Base-by-base conservation (phyloP, 2,797 vertebrate genomes). In the Apogon talboti region DNA sequence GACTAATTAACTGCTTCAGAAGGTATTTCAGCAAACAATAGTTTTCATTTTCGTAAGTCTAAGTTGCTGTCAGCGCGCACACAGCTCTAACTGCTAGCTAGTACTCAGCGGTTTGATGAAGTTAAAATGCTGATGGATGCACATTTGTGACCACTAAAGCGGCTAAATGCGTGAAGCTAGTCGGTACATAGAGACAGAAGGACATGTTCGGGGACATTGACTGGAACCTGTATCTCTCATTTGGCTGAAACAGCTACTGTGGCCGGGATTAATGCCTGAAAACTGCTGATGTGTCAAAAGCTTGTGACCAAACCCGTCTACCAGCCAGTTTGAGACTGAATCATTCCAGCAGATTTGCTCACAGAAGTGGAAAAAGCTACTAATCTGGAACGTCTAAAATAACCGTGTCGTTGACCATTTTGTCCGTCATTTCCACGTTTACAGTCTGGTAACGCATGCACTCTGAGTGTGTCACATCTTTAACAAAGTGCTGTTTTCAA, bases 281-380 rank as follows among this genome's bases (percentile, higher is more conserved):
- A 77, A 83, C 42, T 78, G 82, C 69, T 77, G 79, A 86, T 86
- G 87, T 76, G 87, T 89, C 76, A 85, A 70, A 81, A 52, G 60
- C 86, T 18, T 84, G 77, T 88, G 89, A 87, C 65, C 59, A 46
- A 41, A 1, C 10, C 28, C 6, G 19, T 21, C 19, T 2, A 15
- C 2, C 33, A 33, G 6, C 2, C 42, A 42, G 6, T 21, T 19
- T 5, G 55, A 69, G 42, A 3, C 55, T 83, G 82, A 86, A 66
- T 84, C 82, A 85, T n/a, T 41, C 21, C 19, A 13, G 15, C 68
- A 19, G 19, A 43, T 67, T 47, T 35, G 60, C 66, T n/a, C 11
- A 1, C 38, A 37, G 48, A 38, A 16, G 37, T 57, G 74, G 58
- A 40, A 62, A 46, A 49, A 24, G 30, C 13, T 6, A 58, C 45